phyloP scores from a whole-genome alignment of 2,888 invertebrate species.

The Phragmatobia fuliginosa region DNA sequence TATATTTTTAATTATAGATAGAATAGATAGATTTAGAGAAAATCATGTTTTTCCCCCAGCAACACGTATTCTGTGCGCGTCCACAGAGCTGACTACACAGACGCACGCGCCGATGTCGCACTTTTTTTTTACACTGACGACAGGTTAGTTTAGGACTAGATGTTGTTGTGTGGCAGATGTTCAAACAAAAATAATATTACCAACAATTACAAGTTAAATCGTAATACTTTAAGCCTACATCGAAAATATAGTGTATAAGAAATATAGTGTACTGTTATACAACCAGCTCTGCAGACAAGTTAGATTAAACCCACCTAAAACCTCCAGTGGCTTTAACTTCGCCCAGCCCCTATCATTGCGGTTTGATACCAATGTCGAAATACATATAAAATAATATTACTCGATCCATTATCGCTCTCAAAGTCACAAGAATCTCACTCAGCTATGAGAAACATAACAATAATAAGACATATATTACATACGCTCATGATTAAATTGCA shows the following conservation, averaged over 20 bases:
- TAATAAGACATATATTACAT: not conserved
- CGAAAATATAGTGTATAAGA: too few species aligned
- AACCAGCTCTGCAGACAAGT: constrained; percentile 37
- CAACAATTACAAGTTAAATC: not conserved
- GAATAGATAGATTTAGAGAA: too few species aligned
- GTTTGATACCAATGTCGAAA: constrained; percentile 36
- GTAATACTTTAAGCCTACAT: constrained; percentile 16
- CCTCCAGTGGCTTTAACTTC: constrained; percentile 42
- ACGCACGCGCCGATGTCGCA: too few species aligned
- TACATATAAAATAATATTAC: too few species aligned
- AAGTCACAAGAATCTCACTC: not conserved
- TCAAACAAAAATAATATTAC: not conserved
- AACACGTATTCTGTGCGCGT: too few species aligned
- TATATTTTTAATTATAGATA: too few species aligned
- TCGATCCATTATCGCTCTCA: constrained; percentile 21
- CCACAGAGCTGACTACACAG: too few species aligned
- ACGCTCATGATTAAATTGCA: too few species aligned
- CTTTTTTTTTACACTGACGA: too few species aligned
- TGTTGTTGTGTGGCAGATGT: not conserved
- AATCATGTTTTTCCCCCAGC: too few species aligned
- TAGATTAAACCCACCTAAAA: constrained; percentile 49
- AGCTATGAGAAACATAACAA: not conserved
- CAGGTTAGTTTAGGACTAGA: not conserved
- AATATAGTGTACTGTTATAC: constrained; percentile 16
- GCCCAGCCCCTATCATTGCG: constrained; percentile 36